A percentile compares a stretch with the other conserved stretches of the same genome.
Conservation (phyloP, 2,113 vertebrate species). For the Puma concolor region DNA sequence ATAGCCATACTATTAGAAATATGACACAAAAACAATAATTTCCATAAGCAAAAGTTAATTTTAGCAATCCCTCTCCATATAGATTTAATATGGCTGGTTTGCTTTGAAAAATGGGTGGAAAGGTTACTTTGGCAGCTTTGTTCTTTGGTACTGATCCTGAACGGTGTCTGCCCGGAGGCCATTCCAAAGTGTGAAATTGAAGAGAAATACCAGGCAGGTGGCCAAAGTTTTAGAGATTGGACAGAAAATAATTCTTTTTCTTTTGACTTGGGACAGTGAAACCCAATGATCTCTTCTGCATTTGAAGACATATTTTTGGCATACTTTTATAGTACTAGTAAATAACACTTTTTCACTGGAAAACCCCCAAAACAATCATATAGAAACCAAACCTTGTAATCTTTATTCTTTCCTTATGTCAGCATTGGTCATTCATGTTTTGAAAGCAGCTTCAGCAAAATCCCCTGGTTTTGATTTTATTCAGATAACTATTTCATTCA, state of each 20-base stretch:
- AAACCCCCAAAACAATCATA: conserved; percentile 72
- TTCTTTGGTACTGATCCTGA: neutral
- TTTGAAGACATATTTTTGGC: conserved; percentile 67
- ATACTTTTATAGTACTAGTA: conserved; percentile 17
- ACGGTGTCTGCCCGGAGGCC: neutral
- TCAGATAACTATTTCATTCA: conserved; percentile 65
- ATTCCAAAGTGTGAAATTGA: conserved; percentile 27
- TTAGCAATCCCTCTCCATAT: neutral
- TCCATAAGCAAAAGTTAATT: neutral
- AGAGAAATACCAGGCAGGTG: conserved; percentile 41
- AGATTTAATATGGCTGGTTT: neutral
- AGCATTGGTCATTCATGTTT: conserved; percentile 59
- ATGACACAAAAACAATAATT: conserved; percentile 12
- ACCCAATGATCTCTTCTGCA: conserved; percentile 46
- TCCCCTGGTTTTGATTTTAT: conserved; percentile 72
- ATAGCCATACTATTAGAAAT: neutral
- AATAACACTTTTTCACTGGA: conserved; percentile 70
- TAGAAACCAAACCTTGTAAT: conserved; percentile 68
- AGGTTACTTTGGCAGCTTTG: neutral
- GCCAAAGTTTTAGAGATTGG: conserved; percentile 25
- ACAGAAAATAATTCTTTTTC: conserved; percentile 34
- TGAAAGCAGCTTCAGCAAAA: conserved; percentile 73
- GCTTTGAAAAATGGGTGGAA: conserved; percentile 28
- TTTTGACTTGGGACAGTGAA: conserved; percentile 43
- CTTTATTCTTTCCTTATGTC: conserved; percentile 66